Base-by-base conservation (phyloP, 2,888 invertebrate species). In the Papilio gigon region DNA sequence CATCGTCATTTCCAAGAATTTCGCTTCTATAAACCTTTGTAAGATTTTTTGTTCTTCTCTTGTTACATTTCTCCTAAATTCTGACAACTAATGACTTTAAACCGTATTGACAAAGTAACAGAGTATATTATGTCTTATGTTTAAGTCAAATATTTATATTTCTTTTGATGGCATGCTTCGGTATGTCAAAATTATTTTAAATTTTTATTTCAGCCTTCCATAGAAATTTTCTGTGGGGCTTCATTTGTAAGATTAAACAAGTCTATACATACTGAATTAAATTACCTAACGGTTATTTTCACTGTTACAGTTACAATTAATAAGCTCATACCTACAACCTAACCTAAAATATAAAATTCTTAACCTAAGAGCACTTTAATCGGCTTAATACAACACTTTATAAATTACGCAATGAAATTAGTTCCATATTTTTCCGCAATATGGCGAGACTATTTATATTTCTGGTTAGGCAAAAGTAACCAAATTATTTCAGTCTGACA, bases 1-100 rank as follows among this genome's bases (percentile, higher is more conserved):
- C 82, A 81, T 81, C 71, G 72, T 72, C 72, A 75, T 82, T 89
- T 89, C 89, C 80, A 72, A 84, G 89, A 88, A 89, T 80, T 83
- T 77, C 40, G 73, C 71, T 72, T 66, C 70, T 70, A 69, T 72
- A 72, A 72, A 72, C 72, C 72, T 76, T 78, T 75, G 75, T 74
- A 74, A 76, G 71, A 72, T 68, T 78, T 81, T 81, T 82, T 59
- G 33, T 40, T 12, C 25, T 79, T 76, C 76, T 76, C 59, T 70
- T 63, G 71, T 61, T 72, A 75, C 73, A 74, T 77, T 78, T 75
- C 73, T 71, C 73, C 67, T 64, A 67, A 69, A 63, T 70, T 69
- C 71, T 62, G 71, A 40, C 35, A 8, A 22, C 61, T 65, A 25
- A 40, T 65, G 30, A 74, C 69, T 64, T 71, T 71, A 63, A n/a